A percentile compares a stretch with the other conserved stretches of the same genome.
Evolutionary conservation across 2,113 vertebrate species (phyloP).

Genomic region (pig (Sus scrofa)): T2T-Sscrofa CM000819.6:79271501-79272000

Average conservation of each 20-base stretch:
- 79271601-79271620: background rate
- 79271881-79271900: background rate
- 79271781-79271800: background rate
- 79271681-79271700: background rate
- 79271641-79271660: background rate
- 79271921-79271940: background rate
- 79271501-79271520: accelerated
- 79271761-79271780: background rate
- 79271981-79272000: background rate
- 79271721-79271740: background rate
- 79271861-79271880: background rate
- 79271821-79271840: background rate
- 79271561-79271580: accelerated
- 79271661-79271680: background rate
- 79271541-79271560: background rate
- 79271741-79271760: background rate
- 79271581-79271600: background rate
- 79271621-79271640: background rate
- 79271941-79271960: background rate
- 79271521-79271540: accelerated
- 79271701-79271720: background rate
- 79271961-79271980: background rate
- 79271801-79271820: background rate
- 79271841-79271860: background rate
- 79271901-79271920: background rate